Evolutionary conservation across 2,888 invertebrate species (phyloP).

Genomic region (Parascotia fuliginaria): DNA sequence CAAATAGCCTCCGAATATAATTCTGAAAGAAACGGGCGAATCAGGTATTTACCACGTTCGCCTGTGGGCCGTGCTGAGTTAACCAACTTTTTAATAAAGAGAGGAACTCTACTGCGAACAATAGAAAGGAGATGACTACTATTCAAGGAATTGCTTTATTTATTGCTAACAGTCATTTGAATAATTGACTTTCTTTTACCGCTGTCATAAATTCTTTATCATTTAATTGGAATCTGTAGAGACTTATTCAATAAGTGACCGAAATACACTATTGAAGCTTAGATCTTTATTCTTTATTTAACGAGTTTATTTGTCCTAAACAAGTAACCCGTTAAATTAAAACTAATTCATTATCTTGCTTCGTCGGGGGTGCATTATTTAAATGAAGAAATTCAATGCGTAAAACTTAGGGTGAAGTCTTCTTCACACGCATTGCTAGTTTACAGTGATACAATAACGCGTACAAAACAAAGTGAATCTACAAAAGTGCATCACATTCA

Average conservation of each 20-base stretch:
- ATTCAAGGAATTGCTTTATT: slow-evolving; percentile 39
- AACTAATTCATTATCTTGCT: slow-evolving; percentile 45
- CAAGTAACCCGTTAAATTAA: too few relatives aligned
- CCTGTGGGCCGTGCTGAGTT: slow-evolving; percentile 34
- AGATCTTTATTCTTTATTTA: too few relatives aligned
- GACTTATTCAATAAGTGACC: too few relatives aligned
- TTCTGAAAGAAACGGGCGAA: slow-evolving; percentile 58
- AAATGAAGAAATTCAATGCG: slow-evolving; percentile 70
- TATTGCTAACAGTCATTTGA: slow-evolving; percentile 25
- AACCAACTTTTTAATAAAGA: slow-evolving; percentile 57
- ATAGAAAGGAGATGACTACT: slow-evolving; percentile 43
- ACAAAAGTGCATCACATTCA: slow-evolving; percentile 69
- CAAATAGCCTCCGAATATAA: slow-evolving; percentile 83
- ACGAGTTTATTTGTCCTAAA: too few relatives aligned
- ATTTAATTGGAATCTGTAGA: background rate
- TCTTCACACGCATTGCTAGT: slow-evolving; percentile 67
- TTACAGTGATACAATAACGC: slow-evolving; percentile 63
- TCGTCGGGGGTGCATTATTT: slow-evolving; percentile 67
- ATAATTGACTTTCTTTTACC: slow-evolving; percentile 20
- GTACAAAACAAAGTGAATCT: slow-evolving; percentile 75
- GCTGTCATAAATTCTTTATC: background rate
- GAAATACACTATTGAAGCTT: too few relatives aligned
- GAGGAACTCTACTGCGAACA: slow-evolving; percentile 41
- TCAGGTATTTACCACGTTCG: slow-evolving; percentile 45
- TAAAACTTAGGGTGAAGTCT: slow-evolving; percentile 64